A percentile compares a stretch with the other conserved stretches of the same genome.
phyloP scores from a whole-genome alignment of 1,140 invertebrate genomes.

The Halotydeus destructor region DNA sequence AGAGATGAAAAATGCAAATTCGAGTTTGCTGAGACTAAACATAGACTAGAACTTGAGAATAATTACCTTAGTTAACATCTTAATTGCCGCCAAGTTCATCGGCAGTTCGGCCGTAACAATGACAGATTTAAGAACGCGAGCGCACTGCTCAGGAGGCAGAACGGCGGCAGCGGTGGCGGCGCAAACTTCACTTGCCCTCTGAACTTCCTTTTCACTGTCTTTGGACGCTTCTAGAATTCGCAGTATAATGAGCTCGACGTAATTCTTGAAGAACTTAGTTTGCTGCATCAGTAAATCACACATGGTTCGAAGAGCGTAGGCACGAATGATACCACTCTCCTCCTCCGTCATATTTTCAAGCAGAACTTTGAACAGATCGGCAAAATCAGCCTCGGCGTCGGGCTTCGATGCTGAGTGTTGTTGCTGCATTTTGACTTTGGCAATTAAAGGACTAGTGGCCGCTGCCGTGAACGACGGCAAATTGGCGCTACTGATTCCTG shows the following conservation, averaged over 20 bases:
- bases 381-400: slow-evolving; percentile 51
- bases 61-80: slow-evolving; percentile 62
- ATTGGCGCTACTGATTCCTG: neutral
- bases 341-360: slow-evolving; percentile 5
- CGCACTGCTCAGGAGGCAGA: slow-evolving; percentile 42
- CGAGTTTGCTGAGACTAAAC: neutral
- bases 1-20: slow-evolving; percentile 3
- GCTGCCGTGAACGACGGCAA: too few species aligned
- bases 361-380: slow-evolving; percentile 5
- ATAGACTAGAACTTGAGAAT: neutral
- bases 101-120: slow-evolving; percentile 65
- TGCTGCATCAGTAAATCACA: slow-evolving; percentile 59
- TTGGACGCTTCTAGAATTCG: slow-evolving; percentile 65
- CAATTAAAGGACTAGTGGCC: neutral
- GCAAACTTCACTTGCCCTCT: slow-evolving; percentile 37
- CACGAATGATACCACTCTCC: slow-evolving; percentile 21
- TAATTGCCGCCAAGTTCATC: slow-evolving; percentile 68
- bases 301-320: slow-evolving; percentile 48
- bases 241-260: slow-evolving; percentile 64
- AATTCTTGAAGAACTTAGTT: slow-evolving; percentile 51
- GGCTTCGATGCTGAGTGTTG: slow-evolving; percentile 56
- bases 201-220: slow-evolving; percentile 47
- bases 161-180: slow-evolving; percentile 45
- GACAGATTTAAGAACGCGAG: slow-evolving; percentile 48
- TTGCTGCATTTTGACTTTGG: slow-evolving; percentile 38